phyloP scores from a whole-genome alignment of 1,140 invertebrate species.

The Oscheius sp. region DNA sequence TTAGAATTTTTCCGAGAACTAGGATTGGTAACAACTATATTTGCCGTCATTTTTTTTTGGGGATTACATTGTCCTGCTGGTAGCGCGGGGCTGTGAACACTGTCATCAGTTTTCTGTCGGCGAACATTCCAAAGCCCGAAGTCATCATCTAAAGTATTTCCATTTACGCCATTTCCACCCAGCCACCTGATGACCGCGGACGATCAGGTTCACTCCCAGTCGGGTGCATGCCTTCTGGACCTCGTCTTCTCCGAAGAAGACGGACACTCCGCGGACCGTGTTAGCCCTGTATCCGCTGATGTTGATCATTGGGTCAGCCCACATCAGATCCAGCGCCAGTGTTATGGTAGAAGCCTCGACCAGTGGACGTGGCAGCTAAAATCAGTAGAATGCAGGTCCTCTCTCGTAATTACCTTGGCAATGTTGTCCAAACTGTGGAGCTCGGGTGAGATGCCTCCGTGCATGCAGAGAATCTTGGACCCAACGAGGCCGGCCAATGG shows the following conservation, averaged over 20 bases:
- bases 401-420: not conserved
- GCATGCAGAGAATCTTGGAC: slow-evolving; percentile 69
- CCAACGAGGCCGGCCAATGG: slow-evolving; percentile 76
- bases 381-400: not conserved
- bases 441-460: slow-evolving; percentile 34
- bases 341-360: not conserved
- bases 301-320: slow-evolving; percentile 19
- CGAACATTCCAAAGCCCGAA: slow-evolving; percentile 24
- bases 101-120: slow-evolving; percentile 22
- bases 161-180: not conserved
- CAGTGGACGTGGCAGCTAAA: not conserved
- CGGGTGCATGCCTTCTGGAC: not conserved
- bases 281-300: slow-evolving; percentile 20
- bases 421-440: slow-evolving; percentile 18
- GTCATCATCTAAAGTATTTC: slow-evolving; percentile 12
- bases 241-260: slow-evolving; percentile 13
- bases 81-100: slow-evolving; percentile 45
- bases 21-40: too few relatives aligned
- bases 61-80: slow-evolving; percentile 31
- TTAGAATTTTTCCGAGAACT: too few relatives aligned
- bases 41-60: too few relatives aligned
- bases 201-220: slow-evolving; percentile 26
- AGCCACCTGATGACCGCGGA: slow-evolving; percentile 37
- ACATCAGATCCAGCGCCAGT: slow-evolving; percentile 1
- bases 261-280: slow-evolving; percentile 8